Base-by-base conservation (phyloP, 2,797 vertebrate species). In the Anolis apletophallus region DNA sequence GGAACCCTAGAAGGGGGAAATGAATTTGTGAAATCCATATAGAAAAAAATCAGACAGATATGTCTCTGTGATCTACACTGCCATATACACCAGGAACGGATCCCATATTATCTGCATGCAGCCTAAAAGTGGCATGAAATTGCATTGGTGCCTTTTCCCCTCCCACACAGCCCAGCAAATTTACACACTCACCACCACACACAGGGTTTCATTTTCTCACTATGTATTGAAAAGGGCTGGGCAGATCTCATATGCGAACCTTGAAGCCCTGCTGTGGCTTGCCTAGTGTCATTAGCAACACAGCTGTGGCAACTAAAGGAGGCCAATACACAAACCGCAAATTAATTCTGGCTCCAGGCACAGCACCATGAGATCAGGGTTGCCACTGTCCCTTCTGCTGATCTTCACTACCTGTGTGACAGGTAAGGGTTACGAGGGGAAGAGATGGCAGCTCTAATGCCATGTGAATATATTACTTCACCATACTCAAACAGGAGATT, bases 341-440 rank as follows among this genome's bases (percentile, higher is more conserved):
- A 29, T 26, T 3, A 7, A n/a, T 59, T 52, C 76, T n/a, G 16
- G 50, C 46, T 55, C 26, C 36, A 82, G 26, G 5, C 5, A 10
- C 68, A 71, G 26, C 76, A 73, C 12, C 11, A 92, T 94, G 91
- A 88, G 80, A 72, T 61, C 50, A 82, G 36, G 77, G 3, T 12
- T 88, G 50, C 57, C 3, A 26, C 69, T 88, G 78, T 2, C 78
- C 46, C 57, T 94, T 78, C 67, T 85, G 52, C 34, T 91, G 85
- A 64, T 94, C 78, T 61, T 94, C 76, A 0, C 17, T 26, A 46
- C 88, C 79, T 9, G 0, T 68, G 80, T 3, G 57, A 36, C 83
- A 81, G 94, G 94, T 95, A 94, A 55, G 92, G n/a, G 17, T 9
- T 55, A 54, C 23, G 14, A 32, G 21, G 52, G 7, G 32, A 9